Conservation (phyloP, 2,888 invertebrate genomes). For the Crepidodera aurea region DNA sequence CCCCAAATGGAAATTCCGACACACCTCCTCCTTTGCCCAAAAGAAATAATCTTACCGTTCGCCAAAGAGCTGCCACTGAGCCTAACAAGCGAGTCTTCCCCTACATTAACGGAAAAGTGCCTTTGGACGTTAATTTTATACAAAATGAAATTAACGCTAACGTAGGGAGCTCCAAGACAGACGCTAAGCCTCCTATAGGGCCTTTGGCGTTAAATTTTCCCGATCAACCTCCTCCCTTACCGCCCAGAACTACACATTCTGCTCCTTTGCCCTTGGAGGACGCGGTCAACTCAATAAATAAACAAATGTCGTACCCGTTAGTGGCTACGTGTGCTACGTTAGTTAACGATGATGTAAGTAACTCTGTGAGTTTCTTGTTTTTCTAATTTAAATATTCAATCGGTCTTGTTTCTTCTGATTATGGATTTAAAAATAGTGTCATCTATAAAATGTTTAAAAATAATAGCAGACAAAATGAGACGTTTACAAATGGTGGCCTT, state of each 20-base stretch:
- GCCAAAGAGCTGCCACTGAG: constrained; percentile 34
- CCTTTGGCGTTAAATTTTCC: constrained; percentile 50
- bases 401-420: not conserved
- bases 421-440: constrained; percentile 9
- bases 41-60: constrained; percentile 57
- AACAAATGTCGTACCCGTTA: constrained; percentile 72
- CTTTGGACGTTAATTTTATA: constrained; percentile 47
- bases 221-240: constrained; percentile 66
- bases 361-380: constrained; percentile 39
- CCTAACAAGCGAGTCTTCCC: constrained; percentile 41
- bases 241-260: constrained; percentile 64
- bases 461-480: no score
- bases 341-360: constrained; percentile 64
- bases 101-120: constrained; percentile 51
- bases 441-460: no score
- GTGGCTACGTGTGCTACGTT: constrained; percentile 65
- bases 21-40: constrained; percentile 67
- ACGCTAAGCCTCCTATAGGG: constrained; percentile 23
- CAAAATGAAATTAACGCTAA: constrained; percentile 54
- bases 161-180: constrained; percentile 22
- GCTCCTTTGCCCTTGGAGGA: constrained; percentile 56
- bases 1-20: constrained; percentile 52
- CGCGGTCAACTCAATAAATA: constrained; percentile 68
- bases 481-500: no score
- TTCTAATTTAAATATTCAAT: not conserved